These are phyloP conservation scores for Pagetopsis macropterus DNA, from an alignment of 2,797 vertebrate genomes.

Conservation along the genomic window DNA sequence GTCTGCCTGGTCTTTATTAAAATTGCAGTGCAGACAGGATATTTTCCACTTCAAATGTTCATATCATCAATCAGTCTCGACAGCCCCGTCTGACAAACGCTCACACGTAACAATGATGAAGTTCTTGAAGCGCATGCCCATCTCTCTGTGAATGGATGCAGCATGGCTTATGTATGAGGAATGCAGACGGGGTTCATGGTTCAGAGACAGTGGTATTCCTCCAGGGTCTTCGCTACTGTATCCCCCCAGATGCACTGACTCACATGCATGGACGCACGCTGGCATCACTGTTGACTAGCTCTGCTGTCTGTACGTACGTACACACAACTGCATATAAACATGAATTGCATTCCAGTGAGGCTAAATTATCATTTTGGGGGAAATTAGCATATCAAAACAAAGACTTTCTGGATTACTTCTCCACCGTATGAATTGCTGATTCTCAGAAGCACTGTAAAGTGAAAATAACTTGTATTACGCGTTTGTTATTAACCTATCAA, in stretches of 20 bases:
- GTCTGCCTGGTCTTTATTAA: slow-evolving; percentile 70
- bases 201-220: slow-evolving; percentile 40
- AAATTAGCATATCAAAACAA: too few relatives aligned
- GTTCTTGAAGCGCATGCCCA: slow-evolving; percentile 32
- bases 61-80: slow-evolving; percentile 71
- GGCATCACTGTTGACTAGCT: slow-evolving; percentile 23
- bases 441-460: too few relatives aligned
- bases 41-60: slow-evolving; percentile 81
- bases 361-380: background rate
- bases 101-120: slow-evolving; percentile 59
- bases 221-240: slow-evolving; percentile 25
- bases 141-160: slow-evolving; percentile 28
- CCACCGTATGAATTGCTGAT: too few relatives aligned
- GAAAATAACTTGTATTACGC: too few relatives aligned
- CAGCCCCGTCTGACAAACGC: slow-evolving; percentile 43
- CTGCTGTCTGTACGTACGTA: slow-evolving; percentile 11
- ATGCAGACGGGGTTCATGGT: slow-evolving; percentile 33
- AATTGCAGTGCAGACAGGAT: slow-evolving; percentile 79
- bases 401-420: too few relatives aligned
- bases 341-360: slow-evolving; percentile 8
- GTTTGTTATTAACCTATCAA: too few relatives aligned
- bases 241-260: slow-evolving; percentile 35
- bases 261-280: slow-evolving; percentile 16
- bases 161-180: slow-evolving; percentile 35
- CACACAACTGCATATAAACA: background rate